Conservation (phyloP, 1,140 invertebrate genomes). For the Pygmarrhopalites habei region DNA sequence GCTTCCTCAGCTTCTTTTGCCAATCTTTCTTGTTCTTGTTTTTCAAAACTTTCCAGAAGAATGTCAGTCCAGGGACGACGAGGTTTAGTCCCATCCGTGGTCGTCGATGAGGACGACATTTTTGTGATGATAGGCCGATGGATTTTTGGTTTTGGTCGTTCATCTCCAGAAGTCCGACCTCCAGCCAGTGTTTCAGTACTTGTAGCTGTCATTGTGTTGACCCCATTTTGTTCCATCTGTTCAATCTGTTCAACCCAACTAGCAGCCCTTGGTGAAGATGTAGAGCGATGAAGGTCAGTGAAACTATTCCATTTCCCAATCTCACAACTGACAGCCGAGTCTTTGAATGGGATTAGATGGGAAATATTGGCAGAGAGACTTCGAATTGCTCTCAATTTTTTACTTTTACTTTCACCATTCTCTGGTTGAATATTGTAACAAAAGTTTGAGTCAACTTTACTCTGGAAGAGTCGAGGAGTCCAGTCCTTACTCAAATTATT, state of each 20-base stretch:
- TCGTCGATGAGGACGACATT: neutral
- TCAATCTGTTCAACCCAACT: constrained; percentile 39
- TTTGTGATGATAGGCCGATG: neutral
- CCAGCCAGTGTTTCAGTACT: neutral
- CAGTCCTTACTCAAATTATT: constrained; percentile 42
- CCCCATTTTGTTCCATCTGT: constrained; percentile 19
- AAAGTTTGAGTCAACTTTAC: constrained; percentile 6
- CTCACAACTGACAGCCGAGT: constrained; percentile 26
- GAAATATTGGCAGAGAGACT: constrained; percentile 74
- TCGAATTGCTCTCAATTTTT: constrained; percentile 62
- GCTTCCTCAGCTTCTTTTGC: constrained; percentile 10
- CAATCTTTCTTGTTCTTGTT: constrained; percentile 26
- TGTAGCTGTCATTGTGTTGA: neutral
- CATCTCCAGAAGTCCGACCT: neutral
- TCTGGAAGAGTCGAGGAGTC: constrained; percentile 40
- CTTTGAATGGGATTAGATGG: constrained; percentile 50
- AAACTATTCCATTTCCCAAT: constrained; percentile 44
- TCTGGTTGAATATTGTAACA: neutral
- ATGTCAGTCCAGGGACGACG: constrained; percentile 38
- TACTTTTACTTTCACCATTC: constrained; percentile 47
- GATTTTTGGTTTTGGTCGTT: neutral
- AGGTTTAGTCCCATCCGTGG: constrained; percentile 24
- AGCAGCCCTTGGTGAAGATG: constrained; percentile 2
- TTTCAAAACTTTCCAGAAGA: constrained; percentile 34
- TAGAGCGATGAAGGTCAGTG: constrained; percentile 38